phyloP scores from a whole-genome alignment of 2,888 invertebrate genomes.

The Bembecia ichneumoniformis region DNA sequence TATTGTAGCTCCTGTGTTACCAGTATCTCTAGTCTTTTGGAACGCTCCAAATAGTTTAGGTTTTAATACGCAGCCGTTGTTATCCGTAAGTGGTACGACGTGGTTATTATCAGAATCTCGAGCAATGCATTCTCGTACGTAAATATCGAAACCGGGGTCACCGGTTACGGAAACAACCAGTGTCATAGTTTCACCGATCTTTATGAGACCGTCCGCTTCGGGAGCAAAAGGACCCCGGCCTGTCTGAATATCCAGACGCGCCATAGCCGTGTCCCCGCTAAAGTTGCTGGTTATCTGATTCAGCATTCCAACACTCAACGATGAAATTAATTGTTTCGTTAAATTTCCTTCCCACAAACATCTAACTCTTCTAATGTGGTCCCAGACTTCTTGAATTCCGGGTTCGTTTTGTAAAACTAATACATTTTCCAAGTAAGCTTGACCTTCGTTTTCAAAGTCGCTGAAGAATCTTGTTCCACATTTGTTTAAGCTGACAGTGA shows the following conservation, averaged over 20 bases:
- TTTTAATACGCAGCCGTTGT: slow-evolving; percentile 82
- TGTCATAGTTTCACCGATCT: slow-evolving; percentile 87
- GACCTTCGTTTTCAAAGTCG: slow-evolving; percentile 81
- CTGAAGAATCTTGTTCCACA: slow-evolving; percentile 87
- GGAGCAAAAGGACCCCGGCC: slow-evolving; percentile 85
- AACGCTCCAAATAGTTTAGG: slow-evolving; percentile 86
- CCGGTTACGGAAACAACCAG: slow-evolving; percentile 85
- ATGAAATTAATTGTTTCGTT: slow-evolving; percentile 81
- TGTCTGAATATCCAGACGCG: slow-evolving; percentile 81
- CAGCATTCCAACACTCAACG: slow-evolving; percentile 83
- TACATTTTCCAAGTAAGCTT: slow-evolving; percentile 85
- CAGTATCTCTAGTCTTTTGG: slow-evolving; percentile 84
- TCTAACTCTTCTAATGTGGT: slow-evolving; percentile 81
- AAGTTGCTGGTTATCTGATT: slow-evolving; percentile 86
- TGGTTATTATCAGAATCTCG: slow-evolving; percentile 78
- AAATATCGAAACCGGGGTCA: slow-evolving; percentile 83
- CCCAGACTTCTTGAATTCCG: slow-evolving; percentile 85
- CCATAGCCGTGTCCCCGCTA: slow-evolving; percentile 87
- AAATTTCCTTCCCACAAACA: slow-evolving; percentile 88
- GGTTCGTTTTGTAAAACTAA: slow-evolving; percentile 84
- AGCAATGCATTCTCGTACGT: slow-evolving; percentile 83
- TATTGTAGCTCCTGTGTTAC: slow-evolving; percentile 79
- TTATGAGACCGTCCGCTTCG: slow-evolving; percentile 82
- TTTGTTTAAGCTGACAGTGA: slow-evolving; percentile 81
- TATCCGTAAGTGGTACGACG: slow-evolving; percentile 79